Base-by-base conservation (phyloP, 2,797 vertebrate genomes). In the Myotis daubentonii region DNA sequence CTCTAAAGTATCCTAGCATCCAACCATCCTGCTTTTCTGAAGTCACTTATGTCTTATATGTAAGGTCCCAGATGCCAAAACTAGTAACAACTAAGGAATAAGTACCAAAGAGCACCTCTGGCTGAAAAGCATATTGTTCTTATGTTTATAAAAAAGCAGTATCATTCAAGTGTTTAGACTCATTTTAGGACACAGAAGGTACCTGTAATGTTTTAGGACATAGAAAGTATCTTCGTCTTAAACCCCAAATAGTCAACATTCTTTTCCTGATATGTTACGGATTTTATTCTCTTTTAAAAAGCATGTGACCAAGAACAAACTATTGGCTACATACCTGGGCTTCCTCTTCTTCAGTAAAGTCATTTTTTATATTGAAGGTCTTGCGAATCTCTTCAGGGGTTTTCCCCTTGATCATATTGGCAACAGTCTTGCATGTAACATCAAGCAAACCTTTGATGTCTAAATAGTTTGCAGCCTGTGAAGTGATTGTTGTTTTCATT, bases 351-450 rank as follows among this genome's bases (percentile, higher is more conserved):
- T 99, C 99, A 97, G 99, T 99, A 97, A 99, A 99, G 98, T 99
- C 99, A 96, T 99, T 99, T 98, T 99, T 99, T 96, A 99, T 99
- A 98, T 99, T 99, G 98, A 99, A 99, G 25, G 99, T 99, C 98
- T 99, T 99, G 97, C 99, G 99, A 98, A 99, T 99, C 98, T 99
- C 99, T 98, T 99, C 99, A 60, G 99, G 99, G 97, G 99, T 99
- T 98, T 99, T 99, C 91, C 96, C 94, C 87, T 97, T 97, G 89
- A 97, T 96, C 96, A 96, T 95, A 66, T 96, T 96, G 57, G 95
- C 95, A 83, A 97, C 96, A 95, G 96, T 97, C 96, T 97, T 97
- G 96, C 97, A 97, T 8, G 96, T 96, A 83, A 97, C 96, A 91
- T 97, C 96, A 93, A 97, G 96, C 94, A 97, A 94, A 95, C 96